These are phyloP conservation scores for Gadus chalcogrammus DNA, from an alignment of 2,113 vertebrate species.

Conservation along the genomic window DNA sequence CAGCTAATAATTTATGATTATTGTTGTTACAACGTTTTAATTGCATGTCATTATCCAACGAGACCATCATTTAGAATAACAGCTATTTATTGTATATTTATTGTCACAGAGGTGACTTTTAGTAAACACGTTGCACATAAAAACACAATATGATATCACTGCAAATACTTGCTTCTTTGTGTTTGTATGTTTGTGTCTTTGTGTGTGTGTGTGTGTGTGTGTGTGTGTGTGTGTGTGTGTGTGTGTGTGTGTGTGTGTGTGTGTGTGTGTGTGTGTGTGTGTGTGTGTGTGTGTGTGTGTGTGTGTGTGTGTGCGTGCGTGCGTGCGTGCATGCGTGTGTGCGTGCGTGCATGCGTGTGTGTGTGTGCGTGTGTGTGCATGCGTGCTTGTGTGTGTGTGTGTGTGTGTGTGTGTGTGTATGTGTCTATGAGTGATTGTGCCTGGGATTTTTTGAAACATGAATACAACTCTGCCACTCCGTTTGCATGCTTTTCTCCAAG, in stretches of 20 bases:
- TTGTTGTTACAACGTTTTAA: not conserved
- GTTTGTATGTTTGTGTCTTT: not conserved
- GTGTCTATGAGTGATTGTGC: not conserved
- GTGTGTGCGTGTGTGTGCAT: not conserved
- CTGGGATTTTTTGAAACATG: too few species aligned
- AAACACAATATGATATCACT: not conserved
- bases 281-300: not conserved
- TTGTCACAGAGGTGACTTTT: not conserved
- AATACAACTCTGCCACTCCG: too few species aligned
- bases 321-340: not conserved
- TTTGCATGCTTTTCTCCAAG: too few species aligned
- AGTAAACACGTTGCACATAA: not conserved
- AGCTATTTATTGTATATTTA: not conserved
- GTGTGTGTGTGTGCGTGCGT: constrained; percentile 1
- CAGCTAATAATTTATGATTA: not conserved
- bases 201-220: not conserved
- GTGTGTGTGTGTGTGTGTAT: constrained; percentile 6
- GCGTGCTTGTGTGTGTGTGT: not conserved
- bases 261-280: not conserved
- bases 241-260: not conserved
- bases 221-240: constrained; percentile 2
- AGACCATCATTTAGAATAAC: not conserved
- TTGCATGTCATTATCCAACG: not conserved
- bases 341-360: too few species aligned
- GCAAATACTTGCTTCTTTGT: not conserved